phyloP scores from a whole-genome alignment of 2,888 invertebrate genomes.

The Aphelenchoides bicaudatus region DNA sequence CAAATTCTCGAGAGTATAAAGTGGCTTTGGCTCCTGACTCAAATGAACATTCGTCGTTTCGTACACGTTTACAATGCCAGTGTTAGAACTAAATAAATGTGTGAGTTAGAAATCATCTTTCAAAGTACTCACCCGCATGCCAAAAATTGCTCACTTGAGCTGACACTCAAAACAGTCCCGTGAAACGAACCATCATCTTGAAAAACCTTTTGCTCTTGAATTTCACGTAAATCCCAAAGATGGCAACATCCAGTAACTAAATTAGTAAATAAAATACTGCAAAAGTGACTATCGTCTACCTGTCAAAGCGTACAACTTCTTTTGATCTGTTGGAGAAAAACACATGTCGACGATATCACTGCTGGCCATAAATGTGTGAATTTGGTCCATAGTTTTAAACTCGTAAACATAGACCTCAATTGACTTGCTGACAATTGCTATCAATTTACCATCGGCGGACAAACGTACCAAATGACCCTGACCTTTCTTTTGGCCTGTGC shows the following conservation, averaged over 20 bases:
- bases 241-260: slow-evolving; percentile 29
- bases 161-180: slow-evolving; percentile 25
- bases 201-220: slow-evolving; percentile 22
- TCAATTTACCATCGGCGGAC: slow-evolving; percentile 31
- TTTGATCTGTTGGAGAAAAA: slow-evolving; percentile 35
- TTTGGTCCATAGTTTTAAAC: slow-evolving; percentile 34
- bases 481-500: too few relatives aligned
- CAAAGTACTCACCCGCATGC: slow-evolving; percentile 31
- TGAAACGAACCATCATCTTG: slow-evolving; percentile 32
- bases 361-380: slow-evolving; percentile 38
- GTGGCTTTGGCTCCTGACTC: slow-evolving; percentile 22
- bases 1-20: slow-evolving; percentile 33
- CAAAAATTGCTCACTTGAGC: slow-evolving; percentile 35
- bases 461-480: too few relatives aligned
- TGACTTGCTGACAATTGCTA: slow-evolving; percentile 27
- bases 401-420: slow-evolving; percentile 34
- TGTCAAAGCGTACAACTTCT: slow-evolving; percentile 30
- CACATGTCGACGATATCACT: slow-evolving; percentile 27
- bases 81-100: slow-evolving; percentile 33
- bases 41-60: slow-evolving; percentile 18
- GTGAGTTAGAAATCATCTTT: neutral
- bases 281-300: too few relatives aligned
- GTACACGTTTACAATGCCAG: slow-evolving; percentile 41
- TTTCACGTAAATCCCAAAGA: slow-evolving; percentile 27
- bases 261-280: neutral